Conservation (phyloP, 2,113 vertebrate genomes). For the Leptocoma aspasia region DNA sequence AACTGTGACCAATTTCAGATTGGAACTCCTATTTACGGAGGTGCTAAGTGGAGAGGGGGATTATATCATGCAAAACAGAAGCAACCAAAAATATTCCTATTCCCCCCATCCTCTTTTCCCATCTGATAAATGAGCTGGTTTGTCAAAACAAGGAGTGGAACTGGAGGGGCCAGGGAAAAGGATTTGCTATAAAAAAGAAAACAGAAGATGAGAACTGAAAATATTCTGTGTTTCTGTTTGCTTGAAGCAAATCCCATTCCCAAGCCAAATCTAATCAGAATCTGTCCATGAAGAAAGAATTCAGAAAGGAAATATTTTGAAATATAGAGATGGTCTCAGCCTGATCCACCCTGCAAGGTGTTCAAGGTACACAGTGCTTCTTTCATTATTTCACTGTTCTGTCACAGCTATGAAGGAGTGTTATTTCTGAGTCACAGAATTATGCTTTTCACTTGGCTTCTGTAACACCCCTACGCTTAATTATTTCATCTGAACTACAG, state of each 20-base stretch:
- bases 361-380: not conserved
- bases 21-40: slow-evolving; percentile 1
- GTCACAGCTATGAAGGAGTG: not conserved
- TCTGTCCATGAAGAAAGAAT: not conserved
- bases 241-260: not conserved
- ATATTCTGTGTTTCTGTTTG: not conserved
- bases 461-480: slow-evolving; percentile 40
- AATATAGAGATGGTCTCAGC: not conserved
- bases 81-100: slow-evolving; percentile 3
- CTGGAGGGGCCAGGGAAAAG: not conserved
- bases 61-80: slow-evolving; percentile 27
- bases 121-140: slow-evolving; percentile 25
- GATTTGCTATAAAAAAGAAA: not conserved
- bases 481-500: slow-evolving; percentile 46
- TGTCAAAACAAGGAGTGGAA: slow-evolving; percentile 11
- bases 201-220: not conserved
- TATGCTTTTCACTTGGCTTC: slow-evolving; percentile 46
- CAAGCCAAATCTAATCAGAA: not conserved
- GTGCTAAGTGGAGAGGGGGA: not conserved
- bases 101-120: not conserved
- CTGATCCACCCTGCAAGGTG: not conserved
- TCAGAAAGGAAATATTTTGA: not conserved
- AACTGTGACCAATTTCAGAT: slow-evolving; percentile 21
- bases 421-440: slow-evolving; percentile 49
- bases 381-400: slow-evolving; percentile 12